Conservation (phyloP, 1,140 invertebrate species). For the Hyposmocoma kahamanoa region DNA sequence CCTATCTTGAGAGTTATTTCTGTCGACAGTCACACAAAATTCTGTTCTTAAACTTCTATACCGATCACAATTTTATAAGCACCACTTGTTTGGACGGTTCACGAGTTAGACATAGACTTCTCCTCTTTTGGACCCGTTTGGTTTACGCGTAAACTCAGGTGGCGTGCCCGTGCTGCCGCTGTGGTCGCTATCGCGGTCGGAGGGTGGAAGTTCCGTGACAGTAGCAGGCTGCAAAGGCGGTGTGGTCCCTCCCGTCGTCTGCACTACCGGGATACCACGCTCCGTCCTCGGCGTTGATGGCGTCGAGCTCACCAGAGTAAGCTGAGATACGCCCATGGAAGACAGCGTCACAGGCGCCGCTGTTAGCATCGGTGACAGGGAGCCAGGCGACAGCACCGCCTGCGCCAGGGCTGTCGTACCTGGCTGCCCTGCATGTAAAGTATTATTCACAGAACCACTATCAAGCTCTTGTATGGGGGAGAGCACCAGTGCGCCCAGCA, state of each 20-base stretch:
- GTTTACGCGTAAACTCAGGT: conserved; percentile 41
- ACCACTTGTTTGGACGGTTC: conserved; percentile 1
- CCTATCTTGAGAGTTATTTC: background rate
- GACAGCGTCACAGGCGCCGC: conserved; percentile 70
- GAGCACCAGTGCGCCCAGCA: conserved; percentile 82
- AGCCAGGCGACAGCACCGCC: conserved; percentile 78
- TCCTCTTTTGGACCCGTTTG: conserved; percentile 66
- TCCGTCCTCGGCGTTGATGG: conserved; percentile 52
- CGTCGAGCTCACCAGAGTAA: conserved; percentile 59
- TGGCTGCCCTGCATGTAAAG: conserved; percentile 78
- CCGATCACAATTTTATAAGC: conserved; percentile 1
- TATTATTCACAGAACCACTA: conserved; percentile 79
- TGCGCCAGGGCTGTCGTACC: conserved; percentile 82
- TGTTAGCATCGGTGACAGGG: conserved; percentile 75
- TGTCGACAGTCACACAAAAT: background rate
- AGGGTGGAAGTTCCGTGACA: conserved; percentile 41
- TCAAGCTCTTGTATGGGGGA: conserved; percentile 87
- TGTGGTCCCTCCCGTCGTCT: conserved; percentile 19
- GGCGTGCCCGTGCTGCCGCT: conserved; percentile 38
- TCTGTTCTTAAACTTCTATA: conserved; percentile 1
- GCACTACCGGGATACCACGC: conserved; percentile 27
- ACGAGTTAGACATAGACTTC: conserved; percentile 66
- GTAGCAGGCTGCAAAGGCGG: conserved; percentile 40
- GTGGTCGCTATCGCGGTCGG: conserved; percentile 55
- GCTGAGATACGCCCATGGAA: conserved; percentile 61